Conservation (phyloP, 1,140 invertebrate species). For the Nephotettix cincticeps region DNA sequence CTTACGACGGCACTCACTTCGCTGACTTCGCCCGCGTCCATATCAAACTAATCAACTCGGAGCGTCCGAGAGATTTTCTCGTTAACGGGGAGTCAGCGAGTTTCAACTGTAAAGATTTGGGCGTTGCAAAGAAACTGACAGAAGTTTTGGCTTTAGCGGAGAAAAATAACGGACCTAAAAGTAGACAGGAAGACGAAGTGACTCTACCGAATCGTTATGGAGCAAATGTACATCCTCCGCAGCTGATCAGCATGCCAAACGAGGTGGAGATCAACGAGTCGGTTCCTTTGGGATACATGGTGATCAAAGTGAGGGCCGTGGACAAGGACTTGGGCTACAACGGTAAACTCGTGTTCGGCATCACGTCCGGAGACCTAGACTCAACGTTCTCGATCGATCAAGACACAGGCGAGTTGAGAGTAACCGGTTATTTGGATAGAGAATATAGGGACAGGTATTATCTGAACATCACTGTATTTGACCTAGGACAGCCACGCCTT, state of each 20-base stretch:
- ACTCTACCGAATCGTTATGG: slow-evolving; percentile 79
- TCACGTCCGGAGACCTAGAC: slow-evolving; percentile 81
- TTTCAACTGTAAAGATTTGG: slow-evolving; percentile 82
- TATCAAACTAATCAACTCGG: slow-evolving; percentile 67
- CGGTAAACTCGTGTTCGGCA: slow-evolving; percentile 82
- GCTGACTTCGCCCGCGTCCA: slow-evolving; percentile 74
- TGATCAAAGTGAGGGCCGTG: slow-evolving; percentile 69
- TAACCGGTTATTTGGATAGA: slow-evolving; percentile 85
- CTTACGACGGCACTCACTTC: slow-evolving; percentile 89
- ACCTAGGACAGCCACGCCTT: slow-evolving; percentile 78
- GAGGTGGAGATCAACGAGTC: slow-evolving; percentile 86
- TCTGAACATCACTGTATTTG: slow-evolving; percentile 85
- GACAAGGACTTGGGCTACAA: slow-evolving; percentile 90
- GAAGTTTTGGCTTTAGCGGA: slow-evolving; percentile 78
- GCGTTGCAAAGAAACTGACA: slow-evolving; percentile 72
- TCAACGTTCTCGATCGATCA: slow-evolving; percentile 85
- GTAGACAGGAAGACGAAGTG: slow-evolving; percentile 63
- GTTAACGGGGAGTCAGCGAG: slow-evolving; percentile 52
- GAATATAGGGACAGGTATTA: slow-evolving; percentile 80
- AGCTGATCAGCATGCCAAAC: slow-evolving; percentile 72
- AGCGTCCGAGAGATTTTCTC: slow-evolving; percentile 44
- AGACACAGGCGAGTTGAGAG: slow-evolving; percentile 76
- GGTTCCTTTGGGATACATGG: slow-evolving; percentile 68
- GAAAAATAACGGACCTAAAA: slow-evolving; percentile 67
- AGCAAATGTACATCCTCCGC: slow-evolving; percentile 79